These are phyloP conservation scores for Pantala flavescens DNA, from an alignment of 1,140 invertebrate genomes.

Conservation along the genomic window DNA sequence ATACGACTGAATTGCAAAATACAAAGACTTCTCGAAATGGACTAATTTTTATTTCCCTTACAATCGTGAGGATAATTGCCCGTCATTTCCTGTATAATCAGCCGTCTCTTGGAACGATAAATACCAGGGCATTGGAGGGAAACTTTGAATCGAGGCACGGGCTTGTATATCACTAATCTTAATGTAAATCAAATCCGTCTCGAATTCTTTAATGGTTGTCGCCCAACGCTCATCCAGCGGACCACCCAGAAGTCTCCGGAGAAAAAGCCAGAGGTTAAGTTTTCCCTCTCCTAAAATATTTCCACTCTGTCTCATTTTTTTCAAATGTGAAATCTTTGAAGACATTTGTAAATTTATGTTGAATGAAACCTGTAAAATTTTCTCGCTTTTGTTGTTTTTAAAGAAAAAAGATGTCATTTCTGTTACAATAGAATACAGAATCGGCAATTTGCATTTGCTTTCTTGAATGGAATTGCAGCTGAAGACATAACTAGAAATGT, in stretches of 20 bases:
- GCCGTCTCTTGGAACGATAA: neutral
- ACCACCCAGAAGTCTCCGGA: neutral
- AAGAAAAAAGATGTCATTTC: neutral
- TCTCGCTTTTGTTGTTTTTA: neutral
- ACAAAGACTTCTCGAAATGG: neutral
- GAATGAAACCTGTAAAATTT: neutral
- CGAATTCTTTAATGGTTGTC: slow-evolving; percentile 2
- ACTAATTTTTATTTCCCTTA: neutral
- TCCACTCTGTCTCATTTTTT: neutral
- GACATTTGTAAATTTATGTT: neutral
- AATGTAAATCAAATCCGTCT: neutral
- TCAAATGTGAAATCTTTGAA: neutral
- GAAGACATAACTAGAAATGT: too few species aligned
- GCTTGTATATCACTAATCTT: slow-evolving; percentile 10
- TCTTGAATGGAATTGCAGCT: too few species aligned
- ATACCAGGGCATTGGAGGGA: neutral
- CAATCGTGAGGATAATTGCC: neutral
- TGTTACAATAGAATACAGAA: too few species aligned
- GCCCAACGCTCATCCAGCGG: neutral
- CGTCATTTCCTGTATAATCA: neutral
- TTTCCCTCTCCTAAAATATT: neutral
- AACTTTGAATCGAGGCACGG: neutral
- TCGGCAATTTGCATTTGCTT: too few species aligned
- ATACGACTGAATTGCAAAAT: neutral
- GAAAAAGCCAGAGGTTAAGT: neutral